These are phyloP conservation scores for honey bee (Apis mellifera) DNA, from an alignment of 1,140 invertebrate species.

Conservation along the genomic window DNA sequence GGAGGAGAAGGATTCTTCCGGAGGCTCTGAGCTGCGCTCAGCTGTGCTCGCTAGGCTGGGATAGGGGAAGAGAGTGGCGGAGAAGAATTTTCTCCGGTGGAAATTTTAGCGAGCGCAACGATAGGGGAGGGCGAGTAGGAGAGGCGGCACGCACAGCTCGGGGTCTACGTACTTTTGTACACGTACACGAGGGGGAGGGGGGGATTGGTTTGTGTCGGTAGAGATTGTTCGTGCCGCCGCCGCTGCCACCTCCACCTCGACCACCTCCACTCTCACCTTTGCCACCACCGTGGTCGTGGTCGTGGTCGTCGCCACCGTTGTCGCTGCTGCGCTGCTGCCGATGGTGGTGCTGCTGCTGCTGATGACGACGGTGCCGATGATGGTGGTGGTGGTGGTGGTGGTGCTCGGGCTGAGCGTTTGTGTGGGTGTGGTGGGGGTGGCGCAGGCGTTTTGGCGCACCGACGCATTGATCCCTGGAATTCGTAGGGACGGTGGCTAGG, in stretches of 20 bases:
- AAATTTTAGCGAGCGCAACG: no score
- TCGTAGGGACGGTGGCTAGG: conserved; percentile 67
- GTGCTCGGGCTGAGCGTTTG: conserved; percentile 41
- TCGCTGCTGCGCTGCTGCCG: conserved; percentile 8
- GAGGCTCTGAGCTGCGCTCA: no score
- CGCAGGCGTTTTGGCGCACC: conserved; percentile 79
- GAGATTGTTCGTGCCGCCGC: neutral
- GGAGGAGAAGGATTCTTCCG: conserved; percentile 7
- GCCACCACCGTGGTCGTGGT: neutral
- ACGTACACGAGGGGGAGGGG: neutral
- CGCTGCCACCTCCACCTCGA: no score
- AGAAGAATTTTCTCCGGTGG: no score
- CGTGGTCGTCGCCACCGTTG: conserved; percentile 1
- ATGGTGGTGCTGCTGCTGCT: neutral
- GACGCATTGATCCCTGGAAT: conserved; percentile 79
- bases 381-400: conserved; percentile 22
- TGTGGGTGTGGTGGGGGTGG: conserved; percentile 65
- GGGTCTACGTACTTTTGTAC: conserved; percentile 30
- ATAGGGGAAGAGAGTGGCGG: no score
- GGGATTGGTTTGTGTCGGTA: neutral
- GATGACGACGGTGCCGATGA: neutral
- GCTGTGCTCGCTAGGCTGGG: no score
- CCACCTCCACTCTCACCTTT: neutral
- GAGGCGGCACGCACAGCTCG: neutral
- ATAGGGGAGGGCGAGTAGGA: neutral